Evolutionary conservation across 2,797 vertebrate genomes (phyloP).

Genomic region (Sebastes matsubarae): DNA sequence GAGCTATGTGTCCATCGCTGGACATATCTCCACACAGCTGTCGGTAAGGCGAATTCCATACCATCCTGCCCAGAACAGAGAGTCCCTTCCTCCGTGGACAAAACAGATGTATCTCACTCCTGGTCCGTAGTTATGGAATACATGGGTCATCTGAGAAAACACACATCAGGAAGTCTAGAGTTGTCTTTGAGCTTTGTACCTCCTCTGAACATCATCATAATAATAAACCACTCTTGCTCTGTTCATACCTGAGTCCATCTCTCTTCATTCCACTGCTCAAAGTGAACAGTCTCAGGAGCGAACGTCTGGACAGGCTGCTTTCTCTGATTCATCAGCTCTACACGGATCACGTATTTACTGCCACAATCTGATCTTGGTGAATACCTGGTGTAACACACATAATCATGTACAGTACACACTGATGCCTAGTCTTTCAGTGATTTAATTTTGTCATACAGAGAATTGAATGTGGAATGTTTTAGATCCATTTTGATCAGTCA

Average conservation of each 20-base stretch:
- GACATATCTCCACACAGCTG: constrained; percentile 87
- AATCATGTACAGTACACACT: too few species aligned
- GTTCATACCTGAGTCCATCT: constrained; percentile 86
- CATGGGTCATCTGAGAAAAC: constrained; percentile 83
- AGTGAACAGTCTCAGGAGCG: constrained; percentile 68
- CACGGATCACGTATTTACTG: constrained; percentile 82
- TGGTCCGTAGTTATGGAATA: constrained; percentile 88
- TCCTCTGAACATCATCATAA: neutral
- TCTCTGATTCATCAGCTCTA: constrained; percentile 81
- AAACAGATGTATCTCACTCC: constrained; percentile 90
- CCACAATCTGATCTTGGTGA: constrained; percentile 88
- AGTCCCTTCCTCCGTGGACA: constrained; percentile 90
- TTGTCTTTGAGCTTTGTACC: neutral
- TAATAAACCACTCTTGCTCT: neutral
- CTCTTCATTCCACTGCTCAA: constrained; percentile 88
- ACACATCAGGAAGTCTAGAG: neutral
- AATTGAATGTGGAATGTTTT: too few species aligned
- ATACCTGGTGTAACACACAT: constrained; percentile 79
- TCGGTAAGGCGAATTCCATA: constrained; percentile 91
- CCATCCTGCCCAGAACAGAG: constrained; percentile 91
- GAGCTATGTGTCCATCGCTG: constrained; percentile 51
- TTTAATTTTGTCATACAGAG: too few species aligned
- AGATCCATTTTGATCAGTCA: too few species aligned
- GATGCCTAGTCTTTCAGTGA: too few species aligned
- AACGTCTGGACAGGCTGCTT: constrained; percentile 77